Base-by-base conservation (phyloP, 1,140 invertebrate species). In the Potamilus streckersoni region DNA sequence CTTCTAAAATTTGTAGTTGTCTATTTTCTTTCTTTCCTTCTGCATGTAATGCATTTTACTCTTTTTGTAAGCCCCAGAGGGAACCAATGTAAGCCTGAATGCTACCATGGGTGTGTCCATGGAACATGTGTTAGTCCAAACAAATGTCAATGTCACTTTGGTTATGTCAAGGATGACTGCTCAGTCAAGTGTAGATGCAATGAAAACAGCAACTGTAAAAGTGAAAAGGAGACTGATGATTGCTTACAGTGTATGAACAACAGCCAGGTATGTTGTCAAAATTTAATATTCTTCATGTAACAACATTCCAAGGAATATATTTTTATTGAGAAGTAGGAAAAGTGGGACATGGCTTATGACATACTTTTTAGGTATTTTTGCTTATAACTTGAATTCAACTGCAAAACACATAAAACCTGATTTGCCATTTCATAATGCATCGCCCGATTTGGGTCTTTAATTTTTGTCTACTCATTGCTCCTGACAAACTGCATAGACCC, bases 161-260 rank as follows among this genome's bases (percentile, higher is more conserved):
- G 97, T 64, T 98, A 95, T 88, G 96, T 98, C 31, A 97, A 97
- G 66, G 93, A 93, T 72, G 97, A 98, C 90, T 99, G 97, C 88
- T 96, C 95, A 70, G 95, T 95, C 64, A 94, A 96, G 86, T 98
- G 97, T 87, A 93, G 96, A 85, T 99, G 97, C 88, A 97, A 98
- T 89, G 96, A 96, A 0, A 96, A 99, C 90, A 95, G 96, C 71
- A 93, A 97, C 84, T 99, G 97, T 89, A 93, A 93, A 79, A 95
- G 96, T 17, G 95, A 95, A 8, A 94, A 96, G 84, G 93, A 94
- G 81, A 91, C 96, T 64, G 93, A 96, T 84, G 91, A 92, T 58
- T 99, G 97, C 88, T 87, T 95, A 15, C 89, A 95, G 85, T 99
- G 97, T 88, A 93, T 95, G 76, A 98, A 98, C 86, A 96, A 98